Evolutionary conservation across 1,140 invertebrate genomes (phyloP).

Genomic region (Drosophila punjabiensis): DNA sequence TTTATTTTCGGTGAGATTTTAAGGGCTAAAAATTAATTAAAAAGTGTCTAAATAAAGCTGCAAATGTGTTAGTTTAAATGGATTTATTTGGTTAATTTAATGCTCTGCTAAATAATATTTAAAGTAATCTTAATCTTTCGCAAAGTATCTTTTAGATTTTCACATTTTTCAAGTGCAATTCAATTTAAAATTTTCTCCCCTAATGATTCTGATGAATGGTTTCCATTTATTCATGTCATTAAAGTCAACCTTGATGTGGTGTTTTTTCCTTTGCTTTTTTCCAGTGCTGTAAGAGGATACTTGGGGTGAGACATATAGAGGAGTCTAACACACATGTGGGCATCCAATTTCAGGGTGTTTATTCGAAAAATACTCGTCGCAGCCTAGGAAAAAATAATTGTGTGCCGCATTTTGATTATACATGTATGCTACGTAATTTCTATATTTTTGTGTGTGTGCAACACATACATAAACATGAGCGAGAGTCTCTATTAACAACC

Average conservation of each 20-base stretch:
- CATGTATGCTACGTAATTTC: conserved; percentile 33
- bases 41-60: too few species aligned
- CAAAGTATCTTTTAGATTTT: background rate
- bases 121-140: background rate
- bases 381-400: conserved; percentile 36
- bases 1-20: background rate
- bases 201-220: conserved; percentile 6
- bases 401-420: conserved; percentile 33
- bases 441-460: conserved; percentile 31
- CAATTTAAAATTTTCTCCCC: conserved; percentile 5
- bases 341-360: conserved; percentile 26
- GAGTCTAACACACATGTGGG: background rate
- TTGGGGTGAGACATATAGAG: conserved; percentile 11
- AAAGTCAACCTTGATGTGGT: background rate
- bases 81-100: background rate
- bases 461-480: background rate
- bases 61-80: background rate
- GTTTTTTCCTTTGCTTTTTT: background rate
- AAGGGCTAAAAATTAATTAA: background rate
- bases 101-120: background rate
- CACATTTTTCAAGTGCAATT: conserved; percentile 5
- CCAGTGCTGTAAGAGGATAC: conserved; percentile 11
- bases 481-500: conserved; percentile 1
- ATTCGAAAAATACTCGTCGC: conserved; percentile 13
- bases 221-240: conserved; percentile 14